Evolutionary conservation across 1,140 invertebrate species (phyloP).

Genomic region (Lucilia sericata): DNA sequence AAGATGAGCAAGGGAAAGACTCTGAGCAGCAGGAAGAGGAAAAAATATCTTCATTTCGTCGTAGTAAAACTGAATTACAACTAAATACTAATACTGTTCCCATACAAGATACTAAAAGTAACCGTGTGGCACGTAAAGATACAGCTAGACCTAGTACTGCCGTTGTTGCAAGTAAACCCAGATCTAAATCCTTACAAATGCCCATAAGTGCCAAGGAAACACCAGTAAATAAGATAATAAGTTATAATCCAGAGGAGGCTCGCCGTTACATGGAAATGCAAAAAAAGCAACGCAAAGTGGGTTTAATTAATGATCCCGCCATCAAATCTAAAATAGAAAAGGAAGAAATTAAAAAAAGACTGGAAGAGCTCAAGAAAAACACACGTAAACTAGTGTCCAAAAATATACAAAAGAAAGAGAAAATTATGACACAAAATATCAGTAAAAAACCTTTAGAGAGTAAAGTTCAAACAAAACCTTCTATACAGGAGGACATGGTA

Average conservation of each 20-base stretch:
- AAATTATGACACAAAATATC: not conserved
- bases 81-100: not conserved
- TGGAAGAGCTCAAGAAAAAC: slow-evolving; percentile 50
- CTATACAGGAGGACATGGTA: not conserved
- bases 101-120: not conserved
- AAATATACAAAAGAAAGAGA: slow-evolving; percentile 48
- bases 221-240: not conserved
- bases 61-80: not conserved
- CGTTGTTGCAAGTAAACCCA: not conserved
- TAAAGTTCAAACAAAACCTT: not conserved
- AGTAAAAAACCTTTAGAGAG: not conserved
- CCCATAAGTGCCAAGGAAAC: slow-evolving; percentile 17
- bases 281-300: slow-evolving; percentile 33
- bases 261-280: slow-evolving; percentile 45
- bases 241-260: slow-evolving; percentile 44
- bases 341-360: slow-evolving; percentile 52
- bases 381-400: slow-evolving; percentile 49
- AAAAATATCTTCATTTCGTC: not conserved
- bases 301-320: not conserved
- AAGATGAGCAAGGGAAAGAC: not conserved
- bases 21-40: not conserved
- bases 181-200: slow-evolving; percentile 44
- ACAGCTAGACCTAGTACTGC: not conserved
- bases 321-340: slow-evolving; percentile 44
- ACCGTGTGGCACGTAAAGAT: not conserved